Percentiles rank a stretch among this genome's conserved stretches.
Evolutionary conservation across 2,797 vertebrate genomes (phyloP).

Genomic region (Toxotes lorentzi): DNA sequence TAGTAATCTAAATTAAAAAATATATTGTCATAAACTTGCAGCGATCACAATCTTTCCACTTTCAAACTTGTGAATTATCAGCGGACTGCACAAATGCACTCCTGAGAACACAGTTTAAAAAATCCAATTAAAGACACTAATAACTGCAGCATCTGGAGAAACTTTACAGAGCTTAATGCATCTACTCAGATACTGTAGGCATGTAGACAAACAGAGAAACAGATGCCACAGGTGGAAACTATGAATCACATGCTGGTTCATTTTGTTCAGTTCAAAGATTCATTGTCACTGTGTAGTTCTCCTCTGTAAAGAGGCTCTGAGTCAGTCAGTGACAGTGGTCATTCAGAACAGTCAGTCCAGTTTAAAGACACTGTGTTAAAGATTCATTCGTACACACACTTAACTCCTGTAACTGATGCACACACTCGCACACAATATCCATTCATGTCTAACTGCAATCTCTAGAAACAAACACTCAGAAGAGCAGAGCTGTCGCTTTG

Average conservation of each 20-base stretch:
- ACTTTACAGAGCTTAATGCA: neutral
- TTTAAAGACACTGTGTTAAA: neutral
- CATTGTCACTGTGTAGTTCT: neutral
- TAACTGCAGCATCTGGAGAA: neutral
- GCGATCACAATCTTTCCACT: neutral
- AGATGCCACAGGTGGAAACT: neutral
- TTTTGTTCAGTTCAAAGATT: neutral
- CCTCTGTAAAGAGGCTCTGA: neutral
- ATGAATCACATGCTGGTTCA: neutral
- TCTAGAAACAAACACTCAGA: neutral
- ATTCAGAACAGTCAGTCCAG: neutral
- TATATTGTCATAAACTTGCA: neutral
- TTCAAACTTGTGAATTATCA: neutral
- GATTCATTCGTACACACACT: neutral
- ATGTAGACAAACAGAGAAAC: neutral
- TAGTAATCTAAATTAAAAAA: neutral
- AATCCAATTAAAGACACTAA: neutral
- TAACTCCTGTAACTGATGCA: neutral
- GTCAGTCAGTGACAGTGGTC: neutral
- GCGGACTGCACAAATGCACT: neutral
- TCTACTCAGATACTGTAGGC: neutral
- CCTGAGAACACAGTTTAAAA: neutral
- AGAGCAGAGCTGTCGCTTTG: constrained; percentile 11
- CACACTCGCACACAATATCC: neutral
- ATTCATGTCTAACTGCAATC: neutral